These are phyloP conservation scores for Manacus vitellinus DNA, from an alignment of 2,113 vertebrate genomes.

Conservation along the genomic window DNA sequence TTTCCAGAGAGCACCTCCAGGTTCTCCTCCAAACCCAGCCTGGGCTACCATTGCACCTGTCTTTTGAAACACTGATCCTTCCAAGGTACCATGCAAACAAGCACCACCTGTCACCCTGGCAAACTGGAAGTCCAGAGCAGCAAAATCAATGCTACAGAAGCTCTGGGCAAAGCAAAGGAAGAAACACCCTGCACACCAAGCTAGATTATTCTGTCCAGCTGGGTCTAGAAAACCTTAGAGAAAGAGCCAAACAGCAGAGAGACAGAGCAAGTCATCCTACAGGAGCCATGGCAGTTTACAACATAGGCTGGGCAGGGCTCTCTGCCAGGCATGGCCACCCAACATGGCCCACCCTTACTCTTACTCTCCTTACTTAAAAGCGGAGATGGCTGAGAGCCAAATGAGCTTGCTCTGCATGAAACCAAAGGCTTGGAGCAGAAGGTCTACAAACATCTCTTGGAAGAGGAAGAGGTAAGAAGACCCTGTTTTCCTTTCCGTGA, in stretches of 20 bases:
- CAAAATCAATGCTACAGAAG: neutral
- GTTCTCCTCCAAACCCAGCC: neutral
- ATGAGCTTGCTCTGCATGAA: neutral
- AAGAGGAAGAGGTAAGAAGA: neutral
- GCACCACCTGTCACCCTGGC: neutral
- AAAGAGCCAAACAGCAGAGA: neutral
- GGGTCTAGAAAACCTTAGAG: neutral
- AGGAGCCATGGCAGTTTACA: neutral
- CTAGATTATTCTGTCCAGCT: neutral
- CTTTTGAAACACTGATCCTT: neutral
- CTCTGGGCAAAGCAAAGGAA: neutral
- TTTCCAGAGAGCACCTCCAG: neutral
- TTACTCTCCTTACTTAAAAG: neutral
- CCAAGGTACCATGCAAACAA: neutral
- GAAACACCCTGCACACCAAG: neutral
- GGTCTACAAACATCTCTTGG: neutral
- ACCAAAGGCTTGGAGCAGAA: neutral
- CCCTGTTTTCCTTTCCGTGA: neutral
- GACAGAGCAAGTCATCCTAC: neutral
- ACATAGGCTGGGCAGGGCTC: neutral
- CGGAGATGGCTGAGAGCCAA: neutral
- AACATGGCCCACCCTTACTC: neutral
- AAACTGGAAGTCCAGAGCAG: neutral
- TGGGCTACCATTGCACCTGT: neutral
- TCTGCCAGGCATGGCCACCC: rapidly evolving